A percentile compares a stretch with the other conserved stretches of the same genome.
Conservation (phyloP, 2,888 invertebrate species). For the Harpagoxenus sublaevis region DNA sequence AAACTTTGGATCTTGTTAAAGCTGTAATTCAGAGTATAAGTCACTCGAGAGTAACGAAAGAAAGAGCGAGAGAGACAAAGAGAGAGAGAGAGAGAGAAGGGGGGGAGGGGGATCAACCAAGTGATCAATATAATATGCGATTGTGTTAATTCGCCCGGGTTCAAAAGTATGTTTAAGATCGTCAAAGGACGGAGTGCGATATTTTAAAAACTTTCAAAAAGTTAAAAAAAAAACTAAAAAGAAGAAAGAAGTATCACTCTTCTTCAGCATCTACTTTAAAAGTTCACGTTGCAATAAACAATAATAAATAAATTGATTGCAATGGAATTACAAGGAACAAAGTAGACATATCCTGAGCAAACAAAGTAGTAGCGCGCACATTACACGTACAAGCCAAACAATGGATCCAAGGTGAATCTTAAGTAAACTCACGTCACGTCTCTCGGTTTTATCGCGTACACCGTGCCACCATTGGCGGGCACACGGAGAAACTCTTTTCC, state of each 20-base stretch:
- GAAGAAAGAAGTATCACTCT: not conserved
- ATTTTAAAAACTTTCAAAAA: not conserved
- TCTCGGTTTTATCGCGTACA: not conserved
- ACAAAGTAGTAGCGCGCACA: too few species aligned
- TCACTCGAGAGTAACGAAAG: conserved; percentile 37
- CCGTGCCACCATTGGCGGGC: not conserved
- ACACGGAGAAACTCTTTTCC: conserved; percentile 32
- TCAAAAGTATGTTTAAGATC: not conserved
- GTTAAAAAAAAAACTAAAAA: not conserved
- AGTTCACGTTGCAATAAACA: not conserved
- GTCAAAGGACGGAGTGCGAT: not conserved
- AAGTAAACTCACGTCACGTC: not conserved
- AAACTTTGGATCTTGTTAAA: conserved; percentile 57
- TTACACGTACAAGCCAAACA: not conserved
- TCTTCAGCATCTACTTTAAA: not conserved
- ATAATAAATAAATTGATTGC: not conserved
- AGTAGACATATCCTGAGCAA: too few species aligned
- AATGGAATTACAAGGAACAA: too few species aligned
- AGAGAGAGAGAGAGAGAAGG: not conserved
- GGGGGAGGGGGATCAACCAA: not conserved
- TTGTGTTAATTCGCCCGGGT: not conserved
- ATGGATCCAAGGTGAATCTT: not conserved
- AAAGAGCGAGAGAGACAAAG: not conserved
- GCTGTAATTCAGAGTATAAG: conserved; percentile 45
- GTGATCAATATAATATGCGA: conserved; percentile 10